These are phyloP conservation scores for Chloroclysta siterata DNA, from an alignment of 2,888 invertebrate genomes.

Conservation along the genomic window DNA sequence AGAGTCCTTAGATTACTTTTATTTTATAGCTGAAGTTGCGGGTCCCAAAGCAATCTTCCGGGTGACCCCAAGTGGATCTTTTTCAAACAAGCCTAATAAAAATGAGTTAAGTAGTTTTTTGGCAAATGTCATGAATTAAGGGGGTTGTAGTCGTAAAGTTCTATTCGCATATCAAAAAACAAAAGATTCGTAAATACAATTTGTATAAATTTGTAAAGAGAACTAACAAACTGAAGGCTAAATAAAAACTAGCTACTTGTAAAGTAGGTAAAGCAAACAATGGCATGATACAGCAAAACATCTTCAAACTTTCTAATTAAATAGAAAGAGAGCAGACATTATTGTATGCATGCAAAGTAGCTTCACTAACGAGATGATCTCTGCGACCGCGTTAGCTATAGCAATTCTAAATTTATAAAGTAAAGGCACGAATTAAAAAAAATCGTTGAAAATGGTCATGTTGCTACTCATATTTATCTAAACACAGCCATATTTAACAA, in stretches of 20 bases:
- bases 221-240: no score
- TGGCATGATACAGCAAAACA: neutral
- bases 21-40: conserved; percentile 43
- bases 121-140: conserved; percentile 24
- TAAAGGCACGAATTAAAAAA: no score
- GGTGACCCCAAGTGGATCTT: conserved; percentile 43
- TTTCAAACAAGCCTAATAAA: conserved; percentile 40
- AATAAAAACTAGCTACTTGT: no score
- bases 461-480: neutral
- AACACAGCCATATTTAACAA: conserved; percentile 8
- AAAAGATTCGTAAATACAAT: neutral
- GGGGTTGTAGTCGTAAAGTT: conserved; percentile 14
- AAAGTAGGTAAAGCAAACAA: neutral
- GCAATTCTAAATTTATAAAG: no score
- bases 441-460: no score
- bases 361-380: neutral
- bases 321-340: no score
- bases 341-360: no score
- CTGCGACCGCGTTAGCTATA: no score
- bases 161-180: neutral
- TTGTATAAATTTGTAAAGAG: no score
- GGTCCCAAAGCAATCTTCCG: conserved; percentile 45
- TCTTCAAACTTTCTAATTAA: neutral
- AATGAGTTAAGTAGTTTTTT: conserved; percentile 40
- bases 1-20: conserved; percentile 42